A percentile compares a stretch with the other conserved stretches of the same genome.
Evolutionary conservation across 2,797 vertebrate genomes (phyloP).

Genomic region (Lutjanus campechanus): DNA sequence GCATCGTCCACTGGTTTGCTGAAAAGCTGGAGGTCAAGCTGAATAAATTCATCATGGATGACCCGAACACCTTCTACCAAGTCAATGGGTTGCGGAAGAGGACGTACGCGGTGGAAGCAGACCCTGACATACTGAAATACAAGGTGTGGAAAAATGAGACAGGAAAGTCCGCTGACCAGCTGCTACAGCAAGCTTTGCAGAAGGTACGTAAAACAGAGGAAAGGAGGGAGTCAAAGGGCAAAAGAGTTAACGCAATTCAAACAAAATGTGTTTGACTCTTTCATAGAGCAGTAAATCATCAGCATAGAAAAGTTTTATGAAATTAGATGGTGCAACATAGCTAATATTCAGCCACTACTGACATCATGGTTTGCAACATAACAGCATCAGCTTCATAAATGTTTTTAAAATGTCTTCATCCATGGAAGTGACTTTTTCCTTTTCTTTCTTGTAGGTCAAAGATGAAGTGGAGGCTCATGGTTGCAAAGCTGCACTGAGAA

Average conservation of each 20-base stretch:
- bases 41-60: constrained; percentile 64
- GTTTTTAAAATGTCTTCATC: too few relatives aligned
- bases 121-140: constrained; percentile 82
- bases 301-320: too few relatives aligned
- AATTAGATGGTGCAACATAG: too few relatives aligned
- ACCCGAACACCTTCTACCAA: constrained; percentile 81
- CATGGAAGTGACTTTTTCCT: too few relatives aligned
- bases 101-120: constrained; percentile 57
- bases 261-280: too few relatives aligned
- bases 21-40: constrained; percentile 60
- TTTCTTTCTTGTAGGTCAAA: constrained; percentile 60
- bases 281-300: too few relatives aligned
- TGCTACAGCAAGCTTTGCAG: constrained; percentile 75
- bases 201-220: constrained; percentile 59
- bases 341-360: too few relatives aligned
- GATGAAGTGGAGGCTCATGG: constrained; percentile 64
- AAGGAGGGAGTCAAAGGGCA: too few relatives aligned
- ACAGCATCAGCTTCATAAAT: too few relatives aligned
- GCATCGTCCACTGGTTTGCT: constrained; percentile 24
- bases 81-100: constrained; percentile 61
- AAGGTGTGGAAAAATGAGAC: constrained; percentile 58
- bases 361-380: too few relatives aligned
- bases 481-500: constrained; percentile 55
- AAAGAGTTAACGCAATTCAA: too few relatives aligned
- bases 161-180: constrained; percentile 60